A percentile compares a stretch with the other conserved stretches of the same genome.
phyloP scores from a whole-genome alignment of 2,797 vertebrate genomes.

The Pogoniulus pusillus region DNA sequence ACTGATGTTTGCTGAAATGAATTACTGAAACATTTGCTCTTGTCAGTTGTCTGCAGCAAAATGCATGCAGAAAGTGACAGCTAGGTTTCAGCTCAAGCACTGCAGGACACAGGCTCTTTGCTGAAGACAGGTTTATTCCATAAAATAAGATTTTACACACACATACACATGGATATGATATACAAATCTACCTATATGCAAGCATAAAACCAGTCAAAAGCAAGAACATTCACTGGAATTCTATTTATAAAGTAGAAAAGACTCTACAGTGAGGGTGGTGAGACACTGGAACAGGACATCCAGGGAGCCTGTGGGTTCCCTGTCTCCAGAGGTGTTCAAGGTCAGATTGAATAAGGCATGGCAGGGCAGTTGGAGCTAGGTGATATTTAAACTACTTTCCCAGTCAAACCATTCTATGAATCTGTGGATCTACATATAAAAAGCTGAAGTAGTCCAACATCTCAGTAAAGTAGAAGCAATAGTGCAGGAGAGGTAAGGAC shows the following conservation, averaged over 20 bases:
- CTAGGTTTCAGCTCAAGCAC: neutral
- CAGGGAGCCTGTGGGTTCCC: too few relatives aligned
- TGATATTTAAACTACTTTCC: too few relatives aligned
- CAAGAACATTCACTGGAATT: neutral
- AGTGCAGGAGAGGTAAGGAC: neutral
- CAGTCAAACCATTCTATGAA: too few relatives aligned
- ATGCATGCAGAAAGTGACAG: neutral
- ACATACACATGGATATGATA: neutral
- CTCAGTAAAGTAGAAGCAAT: constrained; percentile 7
- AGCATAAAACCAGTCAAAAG: neutral
- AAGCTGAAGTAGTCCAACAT: neutral
- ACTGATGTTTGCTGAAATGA: neutral
- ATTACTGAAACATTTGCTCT: neutral
- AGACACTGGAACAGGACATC: too few relatives aligned
- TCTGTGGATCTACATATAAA: neutral
- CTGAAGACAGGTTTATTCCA: neutral
- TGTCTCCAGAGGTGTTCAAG: too few relatives aligned
- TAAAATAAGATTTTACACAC: neutral
- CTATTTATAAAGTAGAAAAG: neutral
- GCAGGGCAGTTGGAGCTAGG: too few relatives aligned
- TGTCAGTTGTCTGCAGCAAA: neutral
- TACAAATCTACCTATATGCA: neutral
- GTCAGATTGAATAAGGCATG: too few relatives aligned
- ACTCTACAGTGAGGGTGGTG: neutral
- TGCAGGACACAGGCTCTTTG: neutral